Base-by-base conservation (phyloP, 2,888 invertebrate genomes). In the Catocala fraxini region DNA sequence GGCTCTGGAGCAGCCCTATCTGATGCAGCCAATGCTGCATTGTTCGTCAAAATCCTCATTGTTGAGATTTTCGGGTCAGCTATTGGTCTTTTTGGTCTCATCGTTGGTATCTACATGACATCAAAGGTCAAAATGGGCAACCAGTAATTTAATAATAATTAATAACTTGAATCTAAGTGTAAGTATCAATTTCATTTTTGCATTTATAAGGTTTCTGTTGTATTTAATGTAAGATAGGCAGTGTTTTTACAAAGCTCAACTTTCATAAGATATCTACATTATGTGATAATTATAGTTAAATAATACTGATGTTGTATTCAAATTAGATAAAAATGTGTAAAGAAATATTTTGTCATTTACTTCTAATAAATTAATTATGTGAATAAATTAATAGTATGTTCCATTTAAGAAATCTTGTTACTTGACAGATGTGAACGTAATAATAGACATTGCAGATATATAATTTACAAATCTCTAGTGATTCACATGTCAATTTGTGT, bases 11-110 rank as follows among this genome's bases (percentile, higher is more conserved):
- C 99, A 48, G 99, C 99, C 13, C 95, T 99, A 9, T 97, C 99
- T 56, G 99, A 99, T 94, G 99, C 99, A 39, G 99, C 99, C 46
- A 99, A 99, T 88, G 97, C 98, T 13, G 96, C 97, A 4, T 95
- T 99, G 6, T 99, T 99, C 85, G 99, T 99, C 55, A 99, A 99
- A 93, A 99, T 99, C 89, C 96, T 99, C 48, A 99, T 99, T 89
- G 97, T 99, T 51, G 99, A 99, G 94, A 99, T 99, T 92, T 99
- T 99, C 87, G 99, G 99, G 63, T 99, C 98, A 84, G 99, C 99
- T 81, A 99, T 99, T 86, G 99, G 99, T 84, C 96, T 99, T 25
- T 99, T 99, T 91, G 99, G 99, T 59, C 96, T 99, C 60, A 99
- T 99, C 90, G 99, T 99, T 72, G 99, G 99, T 75, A 99, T 99